Conservation (phyloP, 2,113 vertebrate species). For the Ptilorrhoa leucosticta region DNA sequence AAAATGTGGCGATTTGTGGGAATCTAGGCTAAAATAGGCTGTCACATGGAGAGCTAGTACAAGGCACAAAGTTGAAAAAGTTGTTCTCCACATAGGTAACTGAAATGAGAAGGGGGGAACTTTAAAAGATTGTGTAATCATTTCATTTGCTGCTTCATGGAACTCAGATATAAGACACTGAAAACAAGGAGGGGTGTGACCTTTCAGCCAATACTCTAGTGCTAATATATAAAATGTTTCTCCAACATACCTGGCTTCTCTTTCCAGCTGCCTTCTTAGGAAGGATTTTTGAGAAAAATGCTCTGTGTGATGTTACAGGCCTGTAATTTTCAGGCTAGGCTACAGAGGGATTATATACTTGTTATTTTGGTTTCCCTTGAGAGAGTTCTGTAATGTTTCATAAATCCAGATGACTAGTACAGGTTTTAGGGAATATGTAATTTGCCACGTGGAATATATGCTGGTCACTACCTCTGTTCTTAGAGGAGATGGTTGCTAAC, state of each 20-base stretch:
- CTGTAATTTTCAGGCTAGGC: neutral
- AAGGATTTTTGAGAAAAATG: neutral
- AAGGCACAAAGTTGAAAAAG: neutral
- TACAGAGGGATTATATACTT: neutral
- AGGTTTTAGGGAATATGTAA: neutral
- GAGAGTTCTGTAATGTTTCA: neutral
- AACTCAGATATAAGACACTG: neutral
- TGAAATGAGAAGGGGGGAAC: fast-evolving
- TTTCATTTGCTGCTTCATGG: neutral
- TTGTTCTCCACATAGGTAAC: neutral
- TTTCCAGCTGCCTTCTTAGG: neutral
- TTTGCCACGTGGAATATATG: neutral
- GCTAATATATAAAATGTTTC: neutral
- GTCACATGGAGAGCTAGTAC: neutral
- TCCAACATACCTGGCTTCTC: neutral
- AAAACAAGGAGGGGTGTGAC: neutral
- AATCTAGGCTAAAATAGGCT: neutral
- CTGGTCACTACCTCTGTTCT: neutral
- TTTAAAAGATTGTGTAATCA: neutral
- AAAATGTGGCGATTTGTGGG: neutral
- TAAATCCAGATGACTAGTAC: neutral
- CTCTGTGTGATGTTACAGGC: neutral
- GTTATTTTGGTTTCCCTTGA: neutral
- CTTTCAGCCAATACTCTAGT: neutral
- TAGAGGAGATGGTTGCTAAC: neutral